Percentiles rank a stretch among this genome's conserved stretches.
Evolutionary conservation across 2,797 vertebrate species (phyloP).

Genomic region (Pseudochirops corinnae): DNA sequence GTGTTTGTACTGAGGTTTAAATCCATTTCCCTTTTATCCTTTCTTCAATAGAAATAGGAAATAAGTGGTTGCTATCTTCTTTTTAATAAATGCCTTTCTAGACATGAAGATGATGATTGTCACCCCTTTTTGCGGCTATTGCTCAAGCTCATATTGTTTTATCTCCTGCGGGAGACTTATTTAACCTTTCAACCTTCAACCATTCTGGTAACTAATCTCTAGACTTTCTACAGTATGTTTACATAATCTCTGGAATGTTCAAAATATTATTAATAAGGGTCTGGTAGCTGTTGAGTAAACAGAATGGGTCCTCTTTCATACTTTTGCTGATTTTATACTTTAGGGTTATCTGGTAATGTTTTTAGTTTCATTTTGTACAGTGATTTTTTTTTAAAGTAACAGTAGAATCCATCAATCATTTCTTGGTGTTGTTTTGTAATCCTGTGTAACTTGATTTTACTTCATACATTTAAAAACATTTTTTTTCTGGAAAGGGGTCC

Average conservation of each 20-base stretch:
- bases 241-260: slow-evolving; percentile 28
- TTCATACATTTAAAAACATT: not conserved
- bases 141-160: slow-evolving; percentile 45
- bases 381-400: slow-evolving; percentile 36
- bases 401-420: slow-evolving; percentile 41
- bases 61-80: slow-evolving; percentile 41
- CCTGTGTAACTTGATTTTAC: not conserved
- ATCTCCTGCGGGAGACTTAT: slow-evolving; percentile 42
- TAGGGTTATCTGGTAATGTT: slow-evolving; percentile 17
- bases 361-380: slow-evolving; percentile 54
- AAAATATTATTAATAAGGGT: slow-evolving; percentile 15
- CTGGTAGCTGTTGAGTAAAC: slow-evolving; percentile 36
- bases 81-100: slow-evolving; percentile 46
- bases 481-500: not conserved
- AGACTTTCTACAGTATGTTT: not conserved
- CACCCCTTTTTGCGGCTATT: slow-evolving; percentile 25
- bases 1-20: slow-evolving; percentile 11
- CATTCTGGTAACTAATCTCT: slow-evolving; percentile 52
- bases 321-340: slow-evolving; percentile 25
- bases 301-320: slow-evolving; percentile 48
- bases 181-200: slow-evolving; percentile 33
- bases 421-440: not conserved
- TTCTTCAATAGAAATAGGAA: slow-evolving; percentile 23
- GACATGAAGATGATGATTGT: slow-evolving; percentile 38
- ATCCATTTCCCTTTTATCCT: slow-evolving; percentile 51